Percentiles rank a stretch among this genome's conserved stretches.
Evolutionary conservation across 2,888 invertebrate genomes (phyloP).

Genomic region (Pinctada fucata): DNA sequence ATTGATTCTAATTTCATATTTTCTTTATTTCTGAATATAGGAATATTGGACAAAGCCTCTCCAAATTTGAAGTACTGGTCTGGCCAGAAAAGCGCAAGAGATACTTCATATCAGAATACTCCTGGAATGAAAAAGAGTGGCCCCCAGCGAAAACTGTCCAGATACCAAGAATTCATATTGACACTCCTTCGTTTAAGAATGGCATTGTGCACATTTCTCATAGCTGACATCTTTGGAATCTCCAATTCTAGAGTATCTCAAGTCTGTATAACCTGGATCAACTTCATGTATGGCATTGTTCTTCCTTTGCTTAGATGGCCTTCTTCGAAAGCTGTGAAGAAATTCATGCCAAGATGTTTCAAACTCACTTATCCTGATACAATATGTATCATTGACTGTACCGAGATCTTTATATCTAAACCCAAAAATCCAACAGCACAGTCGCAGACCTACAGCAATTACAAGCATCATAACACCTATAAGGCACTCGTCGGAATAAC

Average conservation of each 20-base stretch:
- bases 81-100: neutral
- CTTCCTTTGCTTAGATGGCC: slow-evolving; percentile 29
- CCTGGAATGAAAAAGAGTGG: slow-evolving; percentile 6
- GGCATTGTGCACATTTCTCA: neutral
- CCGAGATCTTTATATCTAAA: slow-evolving; percentile 21
- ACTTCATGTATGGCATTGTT: slow-evolving; percentile 16
- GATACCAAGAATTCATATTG: slow-evolving; percentile 27
- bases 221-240: slow-evolving; percentile 31
- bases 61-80: slow-evolving; percentile 19
- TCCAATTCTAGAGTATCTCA: slow-evolving; percentile 30
- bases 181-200: slow-evolving; percentile 24
- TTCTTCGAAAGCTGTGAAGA: neutral
- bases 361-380: slow-evolving; percentile 11
- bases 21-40: neutral
- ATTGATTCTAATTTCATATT: no score
- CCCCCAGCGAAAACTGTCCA: slow-evolving; percentile 15
- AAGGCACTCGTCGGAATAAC: slow-evolving; percentile 24
- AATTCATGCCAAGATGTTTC: slow-evolving; percentile 22
- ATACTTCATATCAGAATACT: neutral
- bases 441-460: slow-evolving; percentile 16
- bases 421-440: slow-evolving; percentile 29
- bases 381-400: slow-evolving; percentile 31
- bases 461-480: slow-evolving; percentile 26
- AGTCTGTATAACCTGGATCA: slow-evolving; percentile 28
- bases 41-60: slow-evolving; percentile 5